Base-by-base conservation (phyloP, 2,113 vertebrate species). In the Grantiella picta region DNA sequence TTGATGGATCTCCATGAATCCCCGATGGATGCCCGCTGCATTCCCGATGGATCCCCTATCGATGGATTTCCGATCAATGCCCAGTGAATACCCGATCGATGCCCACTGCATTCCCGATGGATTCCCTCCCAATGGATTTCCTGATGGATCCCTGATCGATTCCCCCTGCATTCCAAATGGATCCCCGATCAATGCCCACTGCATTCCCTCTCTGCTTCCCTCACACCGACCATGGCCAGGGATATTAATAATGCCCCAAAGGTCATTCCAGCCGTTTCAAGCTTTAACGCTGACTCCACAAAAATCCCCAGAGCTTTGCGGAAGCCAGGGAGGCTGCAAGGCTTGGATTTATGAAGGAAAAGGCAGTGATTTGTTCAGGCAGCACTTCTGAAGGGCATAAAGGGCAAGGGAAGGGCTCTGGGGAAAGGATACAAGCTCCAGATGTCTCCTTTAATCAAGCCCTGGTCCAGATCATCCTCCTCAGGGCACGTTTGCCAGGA, bases 181-280 rank as follows among this genome's bases (percentile, higher is more conserved):
- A 64, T 44, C 7, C 14, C 21, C 7, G 3, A 9, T 12, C 6
- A 12, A 57, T n/a, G 5, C 5, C 36, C 1, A 2, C 19, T 23
- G 19, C 5, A 38, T 38, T 3, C 38, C 38, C 15, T 1, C 65
- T 40, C n/a, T 8, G 14, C 17, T 5, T 16, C 38, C 8, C 36
- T 44, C 53, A 27, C 44, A 44, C 7, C 2, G 0, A 17, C 21
- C 44, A 8, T 0, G 17, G 31, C 1, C 71, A 7, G 6, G 5
- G 33, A 7, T 10, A 23, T 14, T 1, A 5, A 1, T 1, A 22
- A 6, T 0, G 1, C 28, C 27, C 11, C 12, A 8, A 49, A 52
- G 47, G 3, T 3, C 4, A 8, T 10, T 45, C 53, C 8, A 7
- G 1, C 63, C 0, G 0, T 33, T 63, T 36, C 31, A 3, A 4